A percentile compares a stretch with the other conserved stretches of the same genome.
These are phyloP conservation scores for Delichon dasypus DNA, from an alignment of 2,797 vertebrate genomes.

Conservation along the genomic window DNA sequence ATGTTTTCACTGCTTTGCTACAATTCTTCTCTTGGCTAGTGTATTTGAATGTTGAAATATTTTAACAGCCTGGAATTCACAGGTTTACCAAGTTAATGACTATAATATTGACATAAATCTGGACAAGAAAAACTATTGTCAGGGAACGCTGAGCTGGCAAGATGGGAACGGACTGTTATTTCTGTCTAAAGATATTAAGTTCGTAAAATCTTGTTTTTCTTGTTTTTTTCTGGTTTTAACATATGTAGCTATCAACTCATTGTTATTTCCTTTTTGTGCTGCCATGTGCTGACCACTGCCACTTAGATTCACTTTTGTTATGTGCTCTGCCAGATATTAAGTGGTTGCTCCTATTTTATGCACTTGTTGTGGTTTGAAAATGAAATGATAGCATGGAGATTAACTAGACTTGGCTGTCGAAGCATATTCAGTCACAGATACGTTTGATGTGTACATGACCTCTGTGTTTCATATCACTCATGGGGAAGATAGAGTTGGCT, in stretches of 20 bases:
- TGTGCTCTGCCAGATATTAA: background rate
- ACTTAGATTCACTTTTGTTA: background rate
- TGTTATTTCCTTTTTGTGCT: background rate
- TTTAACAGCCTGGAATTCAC: conserved; percentile 35
- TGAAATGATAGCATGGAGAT: background rate
- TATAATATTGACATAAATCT: conserved; percentile 11
- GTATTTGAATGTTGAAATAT: background rate
- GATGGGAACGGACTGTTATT: background rate
- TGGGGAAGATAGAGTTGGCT: background rate
- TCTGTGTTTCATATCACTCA: background rate
- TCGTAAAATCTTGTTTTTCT: background rate
- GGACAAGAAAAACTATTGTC: background rate
- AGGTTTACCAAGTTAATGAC: conserved; percentile 34
- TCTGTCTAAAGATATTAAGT: background rate
- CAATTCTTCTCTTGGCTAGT: background rate
- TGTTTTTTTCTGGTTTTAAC: background rate
- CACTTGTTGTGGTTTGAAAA: accelerated
- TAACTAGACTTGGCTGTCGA: background rate
- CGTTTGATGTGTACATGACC: background rate
- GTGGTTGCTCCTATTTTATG: background rate
- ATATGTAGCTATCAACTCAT: accelerated
- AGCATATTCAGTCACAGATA: background rate
- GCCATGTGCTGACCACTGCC: background rate
- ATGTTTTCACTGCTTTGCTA: background rate
- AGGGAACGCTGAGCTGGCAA: background rate